A percentile compares a stretch with the other conserved stretches of the same genome.
These are phyloP conservation scores for Heliconius himera DNA, from an alignment of 1,140 invertebrate genomes.

Conservation along the genomic window DNA sequence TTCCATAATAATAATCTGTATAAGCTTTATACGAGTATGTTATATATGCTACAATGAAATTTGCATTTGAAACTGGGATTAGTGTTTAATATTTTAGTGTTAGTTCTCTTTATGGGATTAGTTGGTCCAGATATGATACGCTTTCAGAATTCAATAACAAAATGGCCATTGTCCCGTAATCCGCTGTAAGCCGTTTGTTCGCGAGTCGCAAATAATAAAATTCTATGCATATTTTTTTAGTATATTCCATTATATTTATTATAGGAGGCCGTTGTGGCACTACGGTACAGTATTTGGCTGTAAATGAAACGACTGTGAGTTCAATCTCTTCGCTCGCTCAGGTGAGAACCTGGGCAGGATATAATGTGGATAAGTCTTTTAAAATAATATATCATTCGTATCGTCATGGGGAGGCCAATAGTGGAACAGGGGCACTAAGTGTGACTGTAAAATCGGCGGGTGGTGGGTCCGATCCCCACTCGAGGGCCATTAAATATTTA, in stretches of 20 bases:
- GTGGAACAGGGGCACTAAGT: too few relatives aligned
- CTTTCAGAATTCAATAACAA: slow-evolving; percentile 19
- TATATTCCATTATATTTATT: not conserved
- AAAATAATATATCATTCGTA: too few relatives aligned
- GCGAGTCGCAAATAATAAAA: not conserved
- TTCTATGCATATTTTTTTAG: not conserved
- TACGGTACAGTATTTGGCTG: too few relatives aligned
- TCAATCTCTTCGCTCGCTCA: too few relatives aligned
- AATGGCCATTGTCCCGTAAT: slow-evolving; percentile 15
- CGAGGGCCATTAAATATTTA: too few relatives aligned
- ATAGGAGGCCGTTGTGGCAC: too few relatives aligned
- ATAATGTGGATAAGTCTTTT: too few relatives aligned
- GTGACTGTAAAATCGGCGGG: too few relatives aligned
- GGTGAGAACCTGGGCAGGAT: too few relatives aligned
- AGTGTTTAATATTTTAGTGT: not conserved
- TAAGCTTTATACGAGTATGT: slow-evolving; percentile 1
- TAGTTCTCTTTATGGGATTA: slow-evolving; percentile 18
- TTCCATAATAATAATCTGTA: not conserved
- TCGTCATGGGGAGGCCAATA: too few relatives aligned
- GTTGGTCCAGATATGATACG: slow-evolving; percentile 10
- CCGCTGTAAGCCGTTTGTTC: slow-evolving; percentile 10
- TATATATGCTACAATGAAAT: slow-evolving; percentile 4
- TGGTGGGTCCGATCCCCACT: too few relatives aligned
- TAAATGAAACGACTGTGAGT: too few relatives aligned
- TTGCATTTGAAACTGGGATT: slow-evolving; percentile 8